phyloP scores from a whole-genome alignment of 2,797 vertebrate genomes.

The Notolepis coatsorum region DNA sequence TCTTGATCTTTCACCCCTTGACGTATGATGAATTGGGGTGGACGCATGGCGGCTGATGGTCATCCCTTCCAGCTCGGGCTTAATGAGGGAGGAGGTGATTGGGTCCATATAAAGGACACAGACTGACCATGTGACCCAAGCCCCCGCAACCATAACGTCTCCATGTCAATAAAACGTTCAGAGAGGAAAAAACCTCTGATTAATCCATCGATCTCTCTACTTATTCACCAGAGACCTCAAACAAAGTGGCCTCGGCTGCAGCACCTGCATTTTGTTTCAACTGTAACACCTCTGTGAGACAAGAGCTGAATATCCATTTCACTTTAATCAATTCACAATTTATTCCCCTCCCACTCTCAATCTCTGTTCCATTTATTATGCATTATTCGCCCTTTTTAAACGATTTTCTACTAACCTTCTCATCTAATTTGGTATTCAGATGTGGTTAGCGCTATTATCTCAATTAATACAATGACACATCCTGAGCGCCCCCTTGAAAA shows the following conservation, averaged over 20 bases:
- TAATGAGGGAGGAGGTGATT: slow-evolving; percentile 46
- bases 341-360: slow-evolving; percentile 76
- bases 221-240: slow-evolving; percentile 57
- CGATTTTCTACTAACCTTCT: slow-evolving; percentile 81
- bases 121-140: slow-evolving; percentile 53
- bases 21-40: slow-evolving; percentile 47
- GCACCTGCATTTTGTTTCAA: slow-evolving; percentile 70
- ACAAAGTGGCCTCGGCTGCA: slow-evolving; percentile 39
- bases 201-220: slow-evolving; percentile 57
- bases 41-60: slow-evolving; percentile 13
- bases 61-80: background rate
- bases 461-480: slow-evolving; percentile 82
- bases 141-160: slow-evolving; percentile 38
- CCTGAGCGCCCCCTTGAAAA: no score
- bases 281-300: slow-evolving; percentile 66
- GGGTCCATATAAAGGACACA: slow-evolving; percentile 48
- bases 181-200: slow-evolving; percentile 53
- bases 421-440: slow-evolving; percentile 83
- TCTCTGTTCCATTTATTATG: slow-evolving; percentile 83
- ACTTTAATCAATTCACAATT: slow-evolving; percentile 83
- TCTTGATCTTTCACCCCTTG: slow-evolving; percentile 57
- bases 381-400: slow-evolving; percentile 85
- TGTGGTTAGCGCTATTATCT: slow-evolving; percentile 80
- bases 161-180: slow-evolving; percentile 43
- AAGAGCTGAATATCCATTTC: slow-evolving; percentile 77